Conservation (phyloP, 1,140 invertebrate species). For the Bemisia tabaci region DNA sequence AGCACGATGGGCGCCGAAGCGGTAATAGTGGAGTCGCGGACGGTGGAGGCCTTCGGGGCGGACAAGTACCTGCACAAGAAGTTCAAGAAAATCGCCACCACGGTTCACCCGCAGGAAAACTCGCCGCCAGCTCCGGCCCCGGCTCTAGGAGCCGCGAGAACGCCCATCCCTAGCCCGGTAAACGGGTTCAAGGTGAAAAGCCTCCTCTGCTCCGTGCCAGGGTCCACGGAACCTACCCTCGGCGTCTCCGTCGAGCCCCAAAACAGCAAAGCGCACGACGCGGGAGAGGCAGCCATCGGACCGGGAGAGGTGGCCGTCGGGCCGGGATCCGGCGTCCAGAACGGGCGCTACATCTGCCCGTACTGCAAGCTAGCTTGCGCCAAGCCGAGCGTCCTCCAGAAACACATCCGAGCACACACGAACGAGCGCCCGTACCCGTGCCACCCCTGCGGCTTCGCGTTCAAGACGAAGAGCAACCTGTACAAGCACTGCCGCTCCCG, state of each 20-base stretch:
- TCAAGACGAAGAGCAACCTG: slow-evolving; percentile 88
- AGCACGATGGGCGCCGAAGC: neutral
- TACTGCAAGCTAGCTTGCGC: slow-evolving; percentile 79
- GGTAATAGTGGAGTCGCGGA: slow-evolving; percentile 17
- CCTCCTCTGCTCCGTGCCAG: slow-evolving; percentile 3
- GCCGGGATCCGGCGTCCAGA: neutral
- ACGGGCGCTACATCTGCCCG: slow-evolving; percentile 59
- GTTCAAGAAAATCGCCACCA: slow-evolving; percentile 67
- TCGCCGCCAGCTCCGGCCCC: slow-evolving; percentile 1
- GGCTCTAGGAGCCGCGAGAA: slow-evolving; percentile 13
- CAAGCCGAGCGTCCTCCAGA: slow-evolving; percentile 86
- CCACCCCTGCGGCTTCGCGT: slow-evolving; percentile 73
- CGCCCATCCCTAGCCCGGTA: slow-evolving; percentile 7
- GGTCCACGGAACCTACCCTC: neutral
- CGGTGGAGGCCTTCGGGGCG: slow-evolving; percentile 46
- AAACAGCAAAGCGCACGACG: neutral
- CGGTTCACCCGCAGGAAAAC: neutral
- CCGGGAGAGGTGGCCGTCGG: slow-evolving; percentile 4
- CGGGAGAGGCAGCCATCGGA: neutral
- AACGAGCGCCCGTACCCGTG: slow-evolving; percentile 87
- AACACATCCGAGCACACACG: slow-evolving; percentile 84
- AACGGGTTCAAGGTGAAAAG: slow-evolving; percentile 8
- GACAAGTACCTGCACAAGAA: slow-evolving; percentile 75
- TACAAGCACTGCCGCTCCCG: slow-evolving; percentile 80
- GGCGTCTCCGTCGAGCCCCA: neutral